These are phyloP conservation scores for Sitta europaea DNA, from an alignment of 2,113 vertebrate genomes.

Conservation along the genomic window DNA sequence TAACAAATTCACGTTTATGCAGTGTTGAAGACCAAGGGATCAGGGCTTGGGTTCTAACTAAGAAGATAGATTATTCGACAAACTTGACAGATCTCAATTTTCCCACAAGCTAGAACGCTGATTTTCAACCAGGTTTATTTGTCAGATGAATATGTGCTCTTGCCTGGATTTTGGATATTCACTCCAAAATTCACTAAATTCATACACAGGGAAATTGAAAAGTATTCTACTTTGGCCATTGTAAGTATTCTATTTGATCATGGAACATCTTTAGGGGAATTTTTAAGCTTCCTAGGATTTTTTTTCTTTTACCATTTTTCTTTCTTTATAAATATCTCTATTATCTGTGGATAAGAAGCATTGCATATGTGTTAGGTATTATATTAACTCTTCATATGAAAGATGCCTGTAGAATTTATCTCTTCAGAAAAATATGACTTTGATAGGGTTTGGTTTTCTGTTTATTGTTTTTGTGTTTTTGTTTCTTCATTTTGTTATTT, in stretches of 20 bases:
- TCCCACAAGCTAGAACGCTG: neutral
- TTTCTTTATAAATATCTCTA: neutral
- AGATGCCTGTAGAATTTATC: neutral
- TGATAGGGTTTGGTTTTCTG: neutral
- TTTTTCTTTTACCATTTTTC: neutral
- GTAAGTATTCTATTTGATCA: neutral
- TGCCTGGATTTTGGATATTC: neutral
- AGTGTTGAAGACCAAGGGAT: neutral
- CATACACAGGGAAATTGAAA: neutral
- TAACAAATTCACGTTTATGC: neutral
- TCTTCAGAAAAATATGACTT: neutral
- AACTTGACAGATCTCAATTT: neutral
- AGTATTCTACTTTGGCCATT: neutral
- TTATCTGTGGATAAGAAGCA: neutral
- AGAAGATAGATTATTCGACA: neutral
- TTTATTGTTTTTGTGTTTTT: neutral
- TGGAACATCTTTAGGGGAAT: neutral
- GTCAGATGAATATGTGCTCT: neutral
- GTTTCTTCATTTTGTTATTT: neutral
- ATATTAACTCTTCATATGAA: neutral
- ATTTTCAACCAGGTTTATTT: neutral
- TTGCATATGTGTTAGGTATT: neutral
- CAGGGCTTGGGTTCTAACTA: neutral
- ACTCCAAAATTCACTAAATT: neutral
- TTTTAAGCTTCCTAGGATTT: neutral